phyloP scores from a whole-genome alignment of 2,888 invertebrate genomes.

The Acanthococcus lagerstroemiae region DNA sequence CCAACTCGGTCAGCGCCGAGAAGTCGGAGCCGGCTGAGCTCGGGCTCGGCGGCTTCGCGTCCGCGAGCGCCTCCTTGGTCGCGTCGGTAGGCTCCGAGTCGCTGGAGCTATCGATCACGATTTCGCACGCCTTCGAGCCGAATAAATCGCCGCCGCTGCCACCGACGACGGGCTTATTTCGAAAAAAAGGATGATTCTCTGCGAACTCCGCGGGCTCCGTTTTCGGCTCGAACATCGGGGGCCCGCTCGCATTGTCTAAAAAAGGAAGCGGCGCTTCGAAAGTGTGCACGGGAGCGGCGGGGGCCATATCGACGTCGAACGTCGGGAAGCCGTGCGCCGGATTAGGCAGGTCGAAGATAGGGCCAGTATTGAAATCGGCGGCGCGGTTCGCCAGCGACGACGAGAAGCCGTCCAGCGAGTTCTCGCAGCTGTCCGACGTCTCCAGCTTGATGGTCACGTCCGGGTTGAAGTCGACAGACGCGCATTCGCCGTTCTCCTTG shows the following conservation, averaged over 20 bases:
- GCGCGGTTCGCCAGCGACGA: slow-evolving; percentile 2
- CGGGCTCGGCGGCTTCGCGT: slow-evolving; percentile 13
- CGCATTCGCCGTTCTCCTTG: slow-evolving; percentile 13
- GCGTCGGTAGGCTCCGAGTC: slow-evolving; percentile 9
- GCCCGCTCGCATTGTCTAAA: slow-evolving; percentile 16
- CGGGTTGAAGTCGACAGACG: background rate
- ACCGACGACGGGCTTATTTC: no score
- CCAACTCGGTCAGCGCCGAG: slow-evolving; percentile 4
- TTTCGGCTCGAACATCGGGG: slow-evolving; percentile 7
- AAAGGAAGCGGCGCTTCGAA: slow-evolving; percentile 7
- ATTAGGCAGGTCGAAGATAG: background rate
- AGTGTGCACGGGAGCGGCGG: background rate
- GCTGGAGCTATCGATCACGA: slow-evolving; percentile 23
- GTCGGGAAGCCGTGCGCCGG: background rate
- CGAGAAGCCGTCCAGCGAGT: slow-evolving; percentile 15
- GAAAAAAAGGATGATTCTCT: slow-evolving; percentile 14
- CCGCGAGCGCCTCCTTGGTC: background rate
- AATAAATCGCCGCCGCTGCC: background rate
- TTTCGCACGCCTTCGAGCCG: slow-evolving; percentile 4
- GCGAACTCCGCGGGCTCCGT: slow-evolving; percentile 4
- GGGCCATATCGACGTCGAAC: slow-evolving; percentile 1
- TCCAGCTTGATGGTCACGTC: slow-evolving; percentile 14
- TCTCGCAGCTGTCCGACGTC: slow-evolving; percentile 14
- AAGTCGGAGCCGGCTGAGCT: slow-evolving; percentile 12
- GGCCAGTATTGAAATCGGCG: background rate